A percentile compares a stretch with the other conserved stretches of the same genome.
Conservation (phyloP, 2,888 invertebrate species). For the Coleophora deauratella region DNA sequence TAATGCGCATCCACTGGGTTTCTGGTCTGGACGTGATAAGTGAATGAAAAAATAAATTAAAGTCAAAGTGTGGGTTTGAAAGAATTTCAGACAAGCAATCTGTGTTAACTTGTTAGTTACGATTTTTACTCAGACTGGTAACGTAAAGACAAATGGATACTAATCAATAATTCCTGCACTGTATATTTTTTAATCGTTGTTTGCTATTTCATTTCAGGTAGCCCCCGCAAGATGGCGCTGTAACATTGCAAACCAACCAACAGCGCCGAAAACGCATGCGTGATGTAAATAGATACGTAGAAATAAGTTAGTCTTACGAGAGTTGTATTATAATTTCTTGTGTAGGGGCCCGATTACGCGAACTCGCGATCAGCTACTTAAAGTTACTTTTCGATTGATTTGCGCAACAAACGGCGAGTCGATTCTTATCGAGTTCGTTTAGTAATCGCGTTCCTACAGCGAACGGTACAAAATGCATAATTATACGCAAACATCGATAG, state of each 20-base stretch:
- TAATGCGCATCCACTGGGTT: too few relatives aligned
- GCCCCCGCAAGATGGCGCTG: conserved; percentile 3
- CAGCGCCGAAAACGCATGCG: conserved; percentile 7
- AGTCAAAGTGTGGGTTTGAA: too few relatives aligned
- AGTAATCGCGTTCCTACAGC: conserved; percentile 42
- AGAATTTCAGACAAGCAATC: too few relatives aligned
- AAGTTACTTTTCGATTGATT: not conserved
- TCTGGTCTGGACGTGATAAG: too few relatives aligned
- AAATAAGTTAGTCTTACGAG: conserved; percentile 18
- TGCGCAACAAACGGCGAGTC: conserved; percentile 3
- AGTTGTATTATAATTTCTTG: conserved; percentile 43
- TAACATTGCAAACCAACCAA: not conserved
- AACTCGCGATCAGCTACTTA: conserved; percentile 20
- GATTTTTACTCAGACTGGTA: too few relatives aligned
- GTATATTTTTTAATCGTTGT: too few relatives aligned
- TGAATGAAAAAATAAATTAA: too few relatives aligned
- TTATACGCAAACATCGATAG: conserved; percentile 26
- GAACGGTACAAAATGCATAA: conserved; percentile 64
- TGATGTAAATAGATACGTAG: conserved; percentile 28
- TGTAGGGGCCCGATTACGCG: conserved; percentile 54
- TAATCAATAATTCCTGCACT: too few relatives aligned
- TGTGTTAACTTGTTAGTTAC: too few relatives aligned
- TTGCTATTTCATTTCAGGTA: conserved; percentile 3
- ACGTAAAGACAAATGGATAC: too few relatives aligned
- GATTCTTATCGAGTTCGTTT: conserved; percentile 25